A percentile compares a stretch with the other conserved stretches of the same genome.
Evolutionary conservation across 2,888 invertebrate genomes (phyloP).

Genomic region (Buathra laborator): DNA sequence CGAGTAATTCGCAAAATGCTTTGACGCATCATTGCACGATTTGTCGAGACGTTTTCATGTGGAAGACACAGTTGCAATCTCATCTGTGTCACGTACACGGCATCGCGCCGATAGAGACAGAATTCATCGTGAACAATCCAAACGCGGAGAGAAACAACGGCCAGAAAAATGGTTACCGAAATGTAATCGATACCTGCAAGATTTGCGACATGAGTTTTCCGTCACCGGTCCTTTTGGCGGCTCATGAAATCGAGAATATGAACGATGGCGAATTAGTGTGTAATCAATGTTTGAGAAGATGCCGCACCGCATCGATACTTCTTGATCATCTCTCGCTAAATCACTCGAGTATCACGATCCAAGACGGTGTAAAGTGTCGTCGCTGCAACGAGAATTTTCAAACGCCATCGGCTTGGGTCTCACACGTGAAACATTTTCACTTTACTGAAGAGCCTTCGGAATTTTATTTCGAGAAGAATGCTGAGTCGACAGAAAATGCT

Average conservation of each 20-base stretch:
- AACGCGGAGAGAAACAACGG: neutral
- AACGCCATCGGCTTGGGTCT: constrained; percentile 57
- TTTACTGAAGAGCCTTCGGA: constrained; percentile 48
- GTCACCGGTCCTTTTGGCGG: constrained; percentile 45
- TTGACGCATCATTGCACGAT: constrained; percentile 69
- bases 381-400: constrained; percentile 69
- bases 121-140: neutral
- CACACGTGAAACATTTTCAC: constrained; percentile 74
- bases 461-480: constrained; percentile 56
- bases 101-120: neutral
- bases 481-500: neutral
- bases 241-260: constrained; percentile 69
- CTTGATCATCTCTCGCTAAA: constrained; percentile 68
- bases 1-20: constrained; percentile 41
- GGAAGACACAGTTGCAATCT: constrained; percentile 72
- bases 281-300: constrained; percentile 69
- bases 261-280: constrained; percentile 71
- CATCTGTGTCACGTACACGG: constrained; percentile 76
- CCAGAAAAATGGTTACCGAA: neutral
- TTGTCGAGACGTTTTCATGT: constrained; percentile 75
- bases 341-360: constrained; percentile 53
- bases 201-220: constrained; percentile 71
- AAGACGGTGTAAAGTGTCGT: constrained; percentile 57
- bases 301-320: constrained; percentile 58
- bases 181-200: constrained; percentile 14